Percentiles rank a stretch among this genome's conserved stretches.
Evolutionary conservation across 2,888 invertebrate species (phyloP).

Genomic region (Lithophane leautieri): DNA sequence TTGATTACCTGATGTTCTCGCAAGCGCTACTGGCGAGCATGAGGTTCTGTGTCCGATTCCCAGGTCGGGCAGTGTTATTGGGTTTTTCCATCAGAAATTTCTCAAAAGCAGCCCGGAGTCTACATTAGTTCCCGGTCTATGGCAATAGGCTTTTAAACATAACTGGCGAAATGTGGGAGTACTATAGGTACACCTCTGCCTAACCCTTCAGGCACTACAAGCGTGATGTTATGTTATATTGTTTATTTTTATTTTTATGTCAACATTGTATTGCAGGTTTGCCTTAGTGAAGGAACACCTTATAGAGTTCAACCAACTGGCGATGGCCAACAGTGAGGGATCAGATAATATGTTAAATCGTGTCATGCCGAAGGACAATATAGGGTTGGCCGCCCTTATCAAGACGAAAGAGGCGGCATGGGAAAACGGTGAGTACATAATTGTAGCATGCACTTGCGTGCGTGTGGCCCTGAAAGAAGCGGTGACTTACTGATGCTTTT

Average conservation of each 20-base stretch:
- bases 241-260: constrained; percentile 26
- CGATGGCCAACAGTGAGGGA: constrained; percentile 99
- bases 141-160: background rate
- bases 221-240: background rate
- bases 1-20: background rate
- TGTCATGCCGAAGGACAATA: constrained; percentile 99
- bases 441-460: constrained; percentile 40
- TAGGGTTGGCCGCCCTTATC: constrained; percentile 98
- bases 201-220: background rate
- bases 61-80: background rate
- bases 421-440: constrained; percentile 93
- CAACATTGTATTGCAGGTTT: constrained; percentile 92
- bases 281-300: constrained; percentile 98
- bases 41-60: background rate
- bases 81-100: background rate
- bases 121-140: background rate
- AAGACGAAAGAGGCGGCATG: constrained; percentile 98
- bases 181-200: background rate
- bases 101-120: background rate
- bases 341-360: constrained; percentile 99
- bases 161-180: background rate
- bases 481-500: background rate
- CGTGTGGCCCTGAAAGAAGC: constrained; percentile 20
- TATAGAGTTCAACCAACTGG: constrained; percentile 99
- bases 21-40: background rate